Conservation (phyloP, 2,888 invertebrate genomes). For the Microctonus hyperodae region DNA sequence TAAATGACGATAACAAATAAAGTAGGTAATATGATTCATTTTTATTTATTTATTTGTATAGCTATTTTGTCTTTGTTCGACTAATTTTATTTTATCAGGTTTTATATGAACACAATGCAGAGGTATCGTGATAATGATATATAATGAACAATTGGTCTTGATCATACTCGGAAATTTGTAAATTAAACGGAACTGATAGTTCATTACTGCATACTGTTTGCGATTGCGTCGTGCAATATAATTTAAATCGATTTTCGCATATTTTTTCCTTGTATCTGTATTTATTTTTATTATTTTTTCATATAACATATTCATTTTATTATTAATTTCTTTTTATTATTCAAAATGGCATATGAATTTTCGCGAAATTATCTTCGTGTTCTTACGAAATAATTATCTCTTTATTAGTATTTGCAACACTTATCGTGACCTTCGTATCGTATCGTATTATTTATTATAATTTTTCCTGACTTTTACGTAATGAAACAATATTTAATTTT, state of each 20-base stretch:
- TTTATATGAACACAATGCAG: background rate
- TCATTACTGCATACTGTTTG: background rate
- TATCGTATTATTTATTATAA: slow-evolving; percentile 9
- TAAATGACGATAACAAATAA: background rate
- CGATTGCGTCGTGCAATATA: slow-evolving; percentile 19
- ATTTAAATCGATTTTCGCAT: slow-evolving; percentile 21
- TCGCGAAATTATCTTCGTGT: too few species aligned
- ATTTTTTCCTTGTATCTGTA: background rate
- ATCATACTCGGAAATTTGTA: background rate
- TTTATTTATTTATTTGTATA: too few species aligned
- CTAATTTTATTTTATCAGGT: background rate
- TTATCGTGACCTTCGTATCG: background rate
- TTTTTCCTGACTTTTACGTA: slow-evolving; percentile 24
- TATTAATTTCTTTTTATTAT: background rate
- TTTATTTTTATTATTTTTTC: background rate
- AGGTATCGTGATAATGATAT: background rate
- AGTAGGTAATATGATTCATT: background rate
- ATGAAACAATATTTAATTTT: background rate
- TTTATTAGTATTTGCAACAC: background rate
- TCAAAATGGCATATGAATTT: too few species aligned
- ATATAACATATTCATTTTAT: too few species aligned
- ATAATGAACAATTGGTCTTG: background rate
- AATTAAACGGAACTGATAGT: background rate
- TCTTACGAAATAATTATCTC: background rate
- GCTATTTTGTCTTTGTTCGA: background rate